These are phyloP conservation scores for Strigamia transsilvanica DNA, from an alignment of 2,888 invertebrate species.

Conservation along the genomic window DNA sequence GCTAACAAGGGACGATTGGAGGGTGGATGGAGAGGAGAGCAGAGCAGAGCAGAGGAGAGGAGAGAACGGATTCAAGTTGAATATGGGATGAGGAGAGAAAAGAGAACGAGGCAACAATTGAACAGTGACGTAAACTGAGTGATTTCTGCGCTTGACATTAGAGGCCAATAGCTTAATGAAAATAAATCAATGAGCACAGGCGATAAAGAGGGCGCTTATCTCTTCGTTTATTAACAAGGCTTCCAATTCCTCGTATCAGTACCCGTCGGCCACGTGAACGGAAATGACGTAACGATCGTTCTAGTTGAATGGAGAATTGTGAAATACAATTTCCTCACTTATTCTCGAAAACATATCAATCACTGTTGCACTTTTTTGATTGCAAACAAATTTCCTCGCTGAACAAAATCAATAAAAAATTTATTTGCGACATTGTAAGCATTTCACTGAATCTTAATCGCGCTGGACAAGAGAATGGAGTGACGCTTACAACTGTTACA, in stretches of 20 bases:
- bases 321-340: constrained; percentile 40
- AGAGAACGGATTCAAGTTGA: no score
- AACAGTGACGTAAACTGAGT: constrained; percentile 23
- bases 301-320: constrained; percentile 14
- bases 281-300: constrained; percentile 39
- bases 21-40: not conserved
- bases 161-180: constrained; percentile 36
- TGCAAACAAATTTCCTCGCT: constrained; percentile 27
- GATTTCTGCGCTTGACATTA: constrained; percentile 30
- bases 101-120: not conserved
- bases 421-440: constrained; percentile 18
- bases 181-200: constrained; percentile 26
- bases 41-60: not conserved
- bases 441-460: constrained; percentile 13
- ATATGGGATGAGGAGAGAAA: no score
- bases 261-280: constrained; percentile 5
- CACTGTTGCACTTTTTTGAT: constrained; percentile 14
- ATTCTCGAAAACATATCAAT: constrained; percentile 37
- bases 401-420: constrained; percentile 27
- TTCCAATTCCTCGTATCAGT: constrained; percentile 17
- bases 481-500: not conserved
- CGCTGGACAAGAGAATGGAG: constrained; percentile 22
- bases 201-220: constrained; percentile 38
- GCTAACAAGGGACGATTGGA: not conserved
- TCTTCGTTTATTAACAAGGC: constrained; percentile 33